Evolutionary conservation across 2,797 vertebrate genomes (phyloP), one percentile per base, ranked within the genome.

Genomic region (Lithobates sylvaticus): DNA sequence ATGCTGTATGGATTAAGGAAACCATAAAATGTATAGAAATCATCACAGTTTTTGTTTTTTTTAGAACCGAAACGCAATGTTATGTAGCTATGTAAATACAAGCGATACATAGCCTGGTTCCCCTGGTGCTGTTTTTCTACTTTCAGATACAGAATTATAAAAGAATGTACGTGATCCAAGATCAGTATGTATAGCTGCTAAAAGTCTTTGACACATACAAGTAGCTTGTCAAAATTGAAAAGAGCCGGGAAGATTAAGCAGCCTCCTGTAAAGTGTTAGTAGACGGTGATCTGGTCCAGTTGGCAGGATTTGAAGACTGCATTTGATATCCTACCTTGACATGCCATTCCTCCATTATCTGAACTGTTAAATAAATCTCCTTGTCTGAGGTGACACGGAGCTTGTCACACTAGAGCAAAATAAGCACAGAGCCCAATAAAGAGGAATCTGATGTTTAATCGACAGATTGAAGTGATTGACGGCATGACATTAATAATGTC

Each of bases 311-410:
- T 73, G 10, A 27, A 64, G 73, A 73, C 81, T 42, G 71, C 72
- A 67, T 44, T 67, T 75, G 72, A 74, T 81, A 47, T 58, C 72
- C 71, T 83, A 47, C 58, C 36, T 75, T 67, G 71, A 67, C 61
- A 68, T 75, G 58, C 34, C 80, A 73, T 83, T 72, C 39, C 36
- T 74, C 34, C 58, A 74, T 83, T 74, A 83, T 74, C 71, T 34
- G 34, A 75, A 75, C 71, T 75, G 81, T 75, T 75, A 83, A 32
- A 83, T 84, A 81, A 81, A 81, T 58, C 74, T 71, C 26, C 76
- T 44, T 84, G 67, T 78, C 83, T 71, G 68, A 29, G 65, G 65
- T 78, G 83, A 61, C 83, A 74, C 12, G 39, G 15, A 1, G 50
- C 76, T 64, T 71, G 74, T 78, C 67, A 78, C 47, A 76, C 64